Evolutionary conservation across 2,888 invertebrate species (phyloP).

Genomic region (Nymphalis polychloros): DNA sequence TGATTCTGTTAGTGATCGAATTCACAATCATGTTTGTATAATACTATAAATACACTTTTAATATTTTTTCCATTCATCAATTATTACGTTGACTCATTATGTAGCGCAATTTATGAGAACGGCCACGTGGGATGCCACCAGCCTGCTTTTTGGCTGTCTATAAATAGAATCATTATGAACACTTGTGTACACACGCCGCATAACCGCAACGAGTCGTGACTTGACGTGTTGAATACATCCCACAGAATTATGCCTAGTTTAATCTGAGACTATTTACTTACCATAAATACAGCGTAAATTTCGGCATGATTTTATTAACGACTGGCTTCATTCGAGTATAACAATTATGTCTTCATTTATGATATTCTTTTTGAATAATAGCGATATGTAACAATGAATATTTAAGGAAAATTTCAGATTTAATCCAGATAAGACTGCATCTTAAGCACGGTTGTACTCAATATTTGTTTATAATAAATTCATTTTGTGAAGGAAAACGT

Average conservation of each 20-base stretch:
- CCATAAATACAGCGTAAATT: background rate
- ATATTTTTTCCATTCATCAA: constrained; percentile 7
- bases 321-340: no score
- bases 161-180: constrained; percentile 25
- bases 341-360: no score
- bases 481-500: no score
- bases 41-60: background rate
- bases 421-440: no score
- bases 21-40: background rate
- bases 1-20: no score
- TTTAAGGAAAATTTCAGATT: no score
- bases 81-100: constrained; percentile 1
- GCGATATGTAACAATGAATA: no score
- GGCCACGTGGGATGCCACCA: constrained; percentile 18
- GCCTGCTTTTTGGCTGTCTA: constrained; percentile 10
- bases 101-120: background rate
- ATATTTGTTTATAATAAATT: no score
- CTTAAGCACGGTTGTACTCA: no score
- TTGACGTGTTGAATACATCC: constrained; percentile 2
- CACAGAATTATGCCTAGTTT: background rate
- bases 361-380: no score
- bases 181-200: constrained; percentile 21
- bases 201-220: background rate
- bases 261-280: background rate
- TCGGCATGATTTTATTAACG: background rate